These are phyloP conservation scores for Bicyclus anynana DNA, from an alignment of 1,140 invertebrate species.

Conservation along the genomic window DNA sequence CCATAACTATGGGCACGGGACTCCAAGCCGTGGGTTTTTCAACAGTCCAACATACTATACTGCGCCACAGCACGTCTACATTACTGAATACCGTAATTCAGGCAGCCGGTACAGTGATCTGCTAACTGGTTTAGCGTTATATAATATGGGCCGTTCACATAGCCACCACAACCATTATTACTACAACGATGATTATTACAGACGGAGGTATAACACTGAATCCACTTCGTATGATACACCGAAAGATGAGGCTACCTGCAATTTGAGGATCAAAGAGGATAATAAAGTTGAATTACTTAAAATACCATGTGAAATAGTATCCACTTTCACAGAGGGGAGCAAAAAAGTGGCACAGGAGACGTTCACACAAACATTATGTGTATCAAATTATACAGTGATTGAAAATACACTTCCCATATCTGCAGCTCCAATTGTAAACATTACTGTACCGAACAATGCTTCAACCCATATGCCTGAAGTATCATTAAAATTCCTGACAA, in stretches of 20 bases:
- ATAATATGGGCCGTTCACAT: constrained; percentile 60
- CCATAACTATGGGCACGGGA: constrained; percentile 6
- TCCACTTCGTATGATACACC: constrained; percentile 25
- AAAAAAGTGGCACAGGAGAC: constrained; percentile 28
- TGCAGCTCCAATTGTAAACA: not conserved
- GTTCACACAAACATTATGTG: constrained; percentile 35
- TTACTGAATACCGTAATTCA: constrained; percentile 60
- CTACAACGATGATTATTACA: constrained; percentile 65
- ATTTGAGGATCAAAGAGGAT: constrained; percentile 54
- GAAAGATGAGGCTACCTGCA: constrained; percentile 47
- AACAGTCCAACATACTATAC: constrained; percentile 40
- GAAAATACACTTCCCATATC: constrained; percentile 18
- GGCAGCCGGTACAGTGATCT: constrained; percentile 55
- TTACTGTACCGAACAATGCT: not conserved
- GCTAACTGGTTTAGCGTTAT: constrained; percentile 60
- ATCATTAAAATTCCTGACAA: no score
- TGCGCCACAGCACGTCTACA: constrained; percentile 56
- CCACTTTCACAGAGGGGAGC: constrained; percentile 57
- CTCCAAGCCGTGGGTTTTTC: constrained; percentile 1
- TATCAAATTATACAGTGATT: constrained; percentile 26
- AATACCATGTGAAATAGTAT: constrained; percentile 68
- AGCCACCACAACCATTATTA: constrained; percentile 55
- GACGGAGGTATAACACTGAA: constrained; percentile 38
- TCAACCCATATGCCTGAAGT: no score
- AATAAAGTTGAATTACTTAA: constrained; percentile 42